Evolutionary conservation across 2,113 vertebrate species (phyloP), one percentile per base, ranked within the genome.

Genomic region (Atherinomorus stipes): DNA sequence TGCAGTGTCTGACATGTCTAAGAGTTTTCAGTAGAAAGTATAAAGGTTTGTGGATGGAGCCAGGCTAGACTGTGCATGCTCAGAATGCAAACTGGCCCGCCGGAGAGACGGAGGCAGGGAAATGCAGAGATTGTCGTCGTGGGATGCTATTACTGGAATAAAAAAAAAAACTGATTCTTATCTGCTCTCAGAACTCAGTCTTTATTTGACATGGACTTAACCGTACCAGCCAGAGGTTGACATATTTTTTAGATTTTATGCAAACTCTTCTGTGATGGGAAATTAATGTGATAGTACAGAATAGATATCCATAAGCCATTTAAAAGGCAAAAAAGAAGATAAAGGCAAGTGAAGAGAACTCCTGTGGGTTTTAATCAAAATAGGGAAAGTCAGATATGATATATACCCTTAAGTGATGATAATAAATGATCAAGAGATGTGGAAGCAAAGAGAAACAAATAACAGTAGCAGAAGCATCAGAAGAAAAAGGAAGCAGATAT

Each of bases 11-110:
- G 76, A 44, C 71, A 68, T 7, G 42, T 74, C 59, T n/a, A 28
- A 66, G 66, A 59, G 26, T 64, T 66, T 59, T 63, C 54, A 54
- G 40, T 26, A 4, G 31, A 57, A 51, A 11, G 53, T 38, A 5
- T 44, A 65, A 53, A 53, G 76, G 38, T 53, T 69, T 72, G 71
- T 25, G 59, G 65, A 53, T 37, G 38, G 54, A 65, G 64, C n/a
- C 19, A 12, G 74, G 64, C 76, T 38, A 76, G 85, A 76, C 76
- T 40, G 63, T 34, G 78, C 81, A 84, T 76, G 81, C 40, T 67
- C 73, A 73, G 86, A 83, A 89, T 86, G 64, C 60, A 74, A 74
- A 78, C 26, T 1, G 21, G 15, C 4, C 61, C 7, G 37, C 58
- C 61, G 34, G 61, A 58, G 40, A 28, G 2, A 54, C 23, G 2